Evolutionary conservation across 92 coral and sea anemone genomes (phyloP).

Genomic region (Pocillopora meandrina): DNA sequence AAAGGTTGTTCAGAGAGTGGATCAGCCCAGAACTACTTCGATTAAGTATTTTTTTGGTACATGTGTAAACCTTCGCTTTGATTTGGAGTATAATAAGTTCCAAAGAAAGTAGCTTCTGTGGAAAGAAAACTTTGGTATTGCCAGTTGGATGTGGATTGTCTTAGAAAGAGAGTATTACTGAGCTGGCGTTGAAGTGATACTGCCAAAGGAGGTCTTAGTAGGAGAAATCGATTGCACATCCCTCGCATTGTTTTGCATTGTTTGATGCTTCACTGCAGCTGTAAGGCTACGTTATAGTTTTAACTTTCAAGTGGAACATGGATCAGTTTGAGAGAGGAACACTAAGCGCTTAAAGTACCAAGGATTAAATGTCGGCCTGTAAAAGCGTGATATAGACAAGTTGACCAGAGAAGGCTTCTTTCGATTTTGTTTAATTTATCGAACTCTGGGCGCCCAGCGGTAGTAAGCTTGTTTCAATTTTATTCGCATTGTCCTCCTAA

Average conservation of each 20-base stretch:
- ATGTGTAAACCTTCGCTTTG: not conserved
- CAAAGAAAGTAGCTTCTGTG: not conserved
- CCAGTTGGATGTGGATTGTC: not conserved
- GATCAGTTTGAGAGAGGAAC: not conserved
- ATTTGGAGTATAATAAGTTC: not conserved
- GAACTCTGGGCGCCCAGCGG: not conserved
- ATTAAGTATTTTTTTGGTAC: not conserved
- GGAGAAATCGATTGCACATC: conserved; percentile 12
- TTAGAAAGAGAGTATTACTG: not conserved
- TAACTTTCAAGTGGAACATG: not conserved
- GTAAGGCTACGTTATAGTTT: not conserved
- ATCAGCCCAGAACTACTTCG: not conserved
- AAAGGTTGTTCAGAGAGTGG: not conserved
- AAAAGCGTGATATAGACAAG: not conserved
- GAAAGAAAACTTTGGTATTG: not conserved
- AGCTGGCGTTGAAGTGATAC: not conserved
- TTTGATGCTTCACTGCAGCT: not conserved
- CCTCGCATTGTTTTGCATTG: conserved; percentile 29
- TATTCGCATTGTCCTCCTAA: not conserved
- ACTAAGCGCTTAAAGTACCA: not conserved
- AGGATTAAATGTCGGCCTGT: not conserved
- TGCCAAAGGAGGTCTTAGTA: not conserved
- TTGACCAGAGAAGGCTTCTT: conserved; percentile 6
- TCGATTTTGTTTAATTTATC: conserved; percentile 9
- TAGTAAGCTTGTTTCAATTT: not conserved